Evolutionary conservation across 2,797 vertebrate species (phyloP), one percentile per base, ranked within the genome.

Genomic region (Acanthopagrus latus): DNA sequence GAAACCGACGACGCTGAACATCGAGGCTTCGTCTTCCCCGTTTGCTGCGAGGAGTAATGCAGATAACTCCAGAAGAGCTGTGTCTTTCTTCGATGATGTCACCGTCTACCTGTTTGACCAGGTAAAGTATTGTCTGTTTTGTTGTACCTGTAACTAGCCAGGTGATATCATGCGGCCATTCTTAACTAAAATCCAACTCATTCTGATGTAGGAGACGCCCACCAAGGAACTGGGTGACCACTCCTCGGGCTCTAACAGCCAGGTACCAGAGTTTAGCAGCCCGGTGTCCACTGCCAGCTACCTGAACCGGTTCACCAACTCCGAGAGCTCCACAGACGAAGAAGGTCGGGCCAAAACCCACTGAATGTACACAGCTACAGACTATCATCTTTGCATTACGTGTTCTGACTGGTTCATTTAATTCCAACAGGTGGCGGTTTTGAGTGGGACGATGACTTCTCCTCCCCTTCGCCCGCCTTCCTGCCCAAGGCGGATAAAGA

Each of bases 381-480:
- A 41, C 43, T 13, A 11, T 46, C 0, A 1, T 56, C 8, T 72
- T 29, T 46, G 18, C 9, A 2, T 10, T 3, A 11, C n/a, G 2
- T n/a, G 7, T 41, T 8, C 10, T 73, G 9, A 78, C 59, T n/a
- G 2, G 0, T 64, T 48, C 3, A 6, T 25, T 21, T 12, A 71
- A 60, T 65, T 65, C 18, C 54, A 4, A 20, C 92, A 99, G 98
- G 98, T 59, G 97, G 98, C 0, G 97, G 97, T 23, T 99, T 99
- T 75, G 98, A 99, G 82, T 99, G 98, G 98, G 98, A 99, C 0
- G 98, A 99, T 48, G 98, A 99, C 92, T 99, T 99, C 92, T 96
- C 97, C 68, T 95, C 96, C 64, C 88, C 97, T 0, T 93, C 96
- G 6, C 94, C 98, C 8, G 93, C 95, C 55, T 97, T 98, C 92